Evolutionary conservation across 2,797 vertebrate species (phyloP).

Genomic region (Eurystomus glaucurus): DNA sequence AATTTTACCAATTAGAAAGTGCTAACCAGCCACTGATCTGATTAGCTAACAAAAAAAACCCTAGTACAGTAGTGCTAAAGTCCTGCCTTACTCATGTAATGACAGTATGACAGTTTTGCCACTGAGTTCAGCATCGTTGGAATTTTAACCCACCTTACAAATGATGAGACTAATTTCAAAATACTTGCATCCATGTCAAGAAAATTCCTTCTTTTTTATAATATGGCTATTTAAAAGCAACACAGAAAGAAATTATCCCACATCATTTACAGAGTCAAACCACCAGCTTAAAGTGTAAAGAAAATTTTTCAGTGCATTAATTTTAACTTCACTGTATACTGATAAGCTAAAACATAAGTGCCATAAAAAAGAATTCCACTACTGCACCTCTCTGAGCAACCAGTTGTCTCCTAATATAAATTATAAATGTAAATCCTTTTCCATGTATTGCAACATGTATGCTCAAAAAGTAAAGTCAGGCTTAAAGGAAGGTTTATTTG

Average conservation of each 20-base stretch:
- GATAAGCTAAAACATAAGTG: neutral
- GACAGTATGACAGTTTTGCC: neutral
- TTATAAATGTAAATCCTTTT: neutral
- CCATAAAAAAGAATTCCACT: neutral
- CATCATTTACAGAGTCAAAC: neutral
- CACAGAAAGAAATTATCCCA: neutral
- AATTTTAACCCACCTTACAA: neutral
- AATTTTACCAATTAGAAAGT: neutral
- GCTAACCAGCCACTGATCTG: neutral
- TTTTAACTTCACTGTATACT: neutral
- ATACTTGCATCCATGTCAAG: neutral
- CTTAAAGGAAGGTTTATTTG: constrained; percentile 1
- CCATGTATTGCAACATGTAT: neutral
- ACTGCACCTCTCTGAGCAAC: neutral
- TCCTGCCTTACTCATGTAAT: neutral
- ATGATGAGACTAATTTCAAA: neutral
- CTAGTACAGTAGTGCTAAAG: neutral
- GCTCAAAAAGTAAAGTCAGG: neutral
- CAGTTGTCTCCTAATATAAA: neutral
- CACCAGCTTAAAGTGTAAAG: neutral
- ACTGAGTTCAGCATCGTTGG: neutral
- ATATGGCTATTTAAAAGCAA: neutral
- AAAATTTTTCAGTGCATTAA: neutral
- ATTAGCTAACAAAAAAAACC: neutral
- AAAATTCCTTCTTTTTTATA: neutral